Conservation (phyloP, 2,113 vertebrate species). For the Strigops habroptila region DNA sequence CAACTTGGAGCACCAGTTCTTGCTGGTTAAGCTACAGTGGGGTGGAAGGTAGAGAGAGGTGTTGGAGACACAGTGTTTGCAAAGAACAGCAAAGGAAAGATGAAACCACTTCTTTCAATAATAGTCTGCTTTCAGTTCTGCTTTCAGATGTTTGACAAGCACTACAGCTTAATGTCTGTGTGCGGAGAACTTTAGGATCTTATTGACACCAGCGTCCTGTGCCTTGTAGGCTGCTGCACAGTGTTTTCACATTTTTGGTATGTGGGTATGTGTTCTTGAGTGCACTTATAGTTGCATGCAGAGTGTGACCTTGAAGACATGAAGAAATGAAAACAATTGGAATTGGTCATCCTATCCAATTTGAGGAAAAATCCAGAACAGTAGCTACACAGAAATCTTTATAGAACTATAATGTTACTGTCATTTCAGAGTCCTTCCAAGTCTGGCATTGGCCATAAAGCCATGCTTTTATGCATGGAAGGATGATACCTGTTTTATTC, state of each 20-base stretch:
- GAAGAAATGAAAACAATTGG: background rate
- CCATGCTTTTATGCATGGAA: background rate
- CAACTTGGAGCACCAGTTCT: background rate
- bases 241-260: background rate
- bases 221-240: background rate
- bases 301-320: background rate
- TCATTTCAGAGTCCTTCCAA: background rate
- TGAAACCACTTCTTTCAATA: background rate
- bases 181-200: background rate
- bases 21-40: background rate
- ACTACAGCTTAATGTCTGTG: background rate
- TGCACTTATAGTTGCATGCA: background rate
- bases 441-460: background rate
- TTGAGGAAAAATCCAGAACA: background rate
- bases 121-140: background rate
- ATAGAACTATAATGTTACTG: background rate
- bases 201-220: background rate
- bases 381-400: background rate
- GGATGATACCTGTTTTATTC: background rate
- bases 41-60: background rate
- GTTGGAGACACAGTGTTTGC: background rate
- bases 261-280: background rate
- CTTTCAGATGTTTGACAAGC: background rate
- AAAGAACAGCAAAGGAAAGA: background rate
- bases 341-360: background rate